phyloP scores from a whole-genome alignment of 2,797 vertebrate genomes.

The Bradypodion pumilum region DNA sequence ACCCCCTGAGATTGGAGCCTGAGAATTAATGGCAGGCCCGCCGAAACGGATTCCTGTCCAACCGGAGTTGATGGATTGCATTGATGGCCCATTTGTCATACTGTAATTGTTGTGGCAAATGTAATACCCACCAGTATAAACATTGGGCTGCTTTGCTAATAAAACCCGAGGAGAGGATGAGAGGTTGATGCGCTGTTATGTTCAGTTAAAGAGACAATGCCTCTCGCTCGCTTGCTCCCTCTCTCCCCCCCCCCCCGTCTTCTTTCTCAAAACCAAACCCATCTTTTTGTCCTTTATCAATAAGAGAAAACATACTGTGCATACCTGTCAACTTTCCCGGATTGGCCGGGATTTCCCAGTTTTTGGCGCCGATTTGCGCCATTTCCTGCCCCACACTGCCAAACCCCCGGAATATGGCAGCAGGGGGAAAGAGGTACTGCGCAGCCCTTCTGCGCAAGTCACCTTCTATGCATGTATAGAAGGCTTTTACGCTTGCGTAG shows the following conservation, averaged over 20 bases:
- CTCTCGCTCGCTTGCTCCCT: constrained; percentile 63
- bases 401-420: too few species aligned
- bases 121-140: constrained; percentile 99
- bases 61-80: constrained; percentile 95
- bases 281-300: background rate
- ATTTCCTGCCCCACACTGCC: too few species aligned
- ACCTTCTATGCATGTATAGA: too few species aligned
- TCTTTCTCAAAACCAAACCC: constrained; percentile 6
- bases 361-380: too few species aligned
- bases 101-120: constrained; percentile 99
- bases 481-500: too few species aligned
- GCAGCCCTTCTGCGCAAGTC: too few species aligned
- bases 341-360: too few species aligned
- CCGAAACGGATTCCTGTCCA: constrained; percentile 99
- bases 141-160: constrained; percentile 94
- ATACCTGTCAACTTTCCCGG: too few species aligned
- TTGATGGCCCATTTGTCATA: constrained; percentile 99
- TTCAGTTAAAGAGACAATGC: constrained; percentile 80
- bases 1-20: constrained; percentile 90
- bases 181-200: constrained; percentile 88
- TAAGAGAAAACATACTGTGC: background rate
- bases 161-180: constrained; percentile 91
- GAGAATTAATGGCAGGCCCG: constrained; percentile 94
- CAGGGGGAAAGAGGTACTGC: too few species aligned
- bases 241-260: constrained; percentile 15